phyloP scores from a whole-genome alignment of 1,140 invertebrate genomes.

The Adoxophyes honmai region DNA sequence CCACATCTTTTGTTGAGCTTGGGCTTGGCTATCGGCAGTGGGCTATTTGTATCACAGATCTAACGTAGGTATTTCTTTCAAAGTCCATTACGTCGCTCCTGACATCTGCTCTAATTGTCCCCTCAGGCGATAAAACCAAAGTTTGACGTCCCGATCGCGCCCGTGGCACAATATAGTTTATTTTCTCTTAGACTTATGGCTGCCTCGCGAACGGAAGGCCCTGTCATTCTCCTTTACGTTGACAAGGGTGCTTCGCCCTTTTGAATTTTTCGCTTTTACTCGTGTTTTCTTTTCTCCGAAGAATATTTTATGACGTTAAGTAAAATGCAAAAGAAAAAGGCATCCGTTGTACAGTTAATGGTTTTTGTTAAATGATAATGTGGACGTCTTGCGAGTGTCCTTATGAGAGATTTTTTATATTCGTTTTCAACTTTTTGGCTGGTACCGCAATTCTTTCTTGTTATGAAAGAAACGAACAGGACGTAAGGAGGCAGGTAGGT shows the following conservation, averaged over 20 bases:
- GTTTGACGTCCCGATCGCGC: slow-evolving; percentile 11
- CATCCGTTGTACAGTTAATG: slow-evolving; percentile 8
- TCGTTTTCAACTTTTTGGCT: too few relatives aligned
- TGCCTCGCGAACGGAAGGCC: slow-evolving; percentile 21
- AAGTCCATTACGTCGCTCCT: neutral
- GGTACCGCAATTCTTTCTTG: too few relatives aligned
- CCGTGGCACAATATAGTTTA: slow-evolving; percentile 14
- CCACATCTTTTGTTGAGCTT: too few relatives aligned
- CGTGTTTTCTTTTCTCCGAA: slow-evolving; percentile 8
- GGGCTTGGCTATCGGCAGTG: too few relatives aligned
- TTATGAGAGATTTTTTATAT: too few relatives aligned
- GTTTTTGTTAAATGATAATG: slow-evolving; percentile 5
- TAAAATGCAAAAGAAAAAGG: slow-evolving; percentile 8
- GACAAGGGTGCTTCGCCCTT: slow-evolving; percentile 25
- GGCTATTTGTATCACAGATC: too few relatives aligned
- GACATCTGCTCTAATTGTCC: slow-evolving; percentile 5
- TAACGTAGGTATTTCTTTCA: neutral
- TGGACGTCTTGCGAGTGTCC: neutral
- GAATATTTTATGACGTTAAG: slow-evolving; percentile 13
- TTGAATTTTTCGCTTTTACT: slow-evolving; percentile 11
- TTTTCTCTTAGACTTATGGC: slow-evolving; percentile 3
- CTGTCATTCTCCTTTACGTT: slow-evolving; percentile 29
- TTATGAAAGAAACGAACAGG: too few relatives aligned
- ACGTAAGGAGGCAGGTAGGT: too few relatives aligned
- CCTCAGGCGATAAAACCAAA: neutral